Evolutionary conservation across 2,113 vertebrate species (phyloP).

Genomic region (Forbesichthys papilliferus): DNA sequence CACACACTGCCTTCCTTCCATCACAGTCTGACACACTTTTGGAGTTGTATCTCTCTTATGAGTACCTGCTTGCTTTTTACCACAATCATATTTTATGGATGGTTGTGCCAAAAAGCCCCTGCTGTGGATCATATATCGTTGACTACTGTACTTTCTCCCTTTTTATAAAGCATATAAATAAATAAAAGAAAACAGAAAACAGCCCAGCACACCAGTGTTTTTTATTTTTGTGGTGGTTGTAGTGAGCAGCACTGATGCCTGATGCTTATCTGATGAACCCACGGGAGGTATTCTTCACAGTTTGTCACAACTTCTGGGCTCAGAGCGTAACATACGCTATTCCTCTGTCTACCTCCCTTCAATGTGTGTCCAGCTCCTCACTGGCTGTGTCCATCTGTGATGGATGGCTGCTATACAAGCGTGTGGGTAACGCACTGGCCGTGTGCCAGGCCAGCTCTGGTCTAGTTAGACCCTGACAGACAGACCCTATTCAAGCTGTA

Average conservation of each 20-base stretch:
- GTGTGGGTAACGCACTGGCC: neutral
- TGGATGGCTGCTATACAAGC: neutral
- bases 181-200: too few relatives aligned
- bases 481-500: slow-evolving; percentile 2
- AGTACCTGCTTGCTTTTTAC: slow-evolving; percentile 15
- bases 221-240: slow-evolving; percentile 3
- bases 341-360: slow-evolving; percentile 6
- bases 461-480: slow-evolving; percentile 5
- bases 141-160: slow-evolving; percentile 21
- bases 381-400: neutral
- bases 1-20: neutral
- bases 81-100: slow-evolving; percentile 27
- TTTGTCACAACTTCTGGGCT: slow-evolving; percentile 40
- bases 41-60: slow-evolving; percentile 11
- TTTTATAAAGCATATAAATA: slow-evolving; percentile 16
- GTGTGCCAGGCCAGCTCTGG: neutral
- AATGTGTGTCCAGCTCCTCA: neutral
- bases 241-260: slow-evolving; percentile 14
- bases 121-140: slow-evolving; percentile 42
- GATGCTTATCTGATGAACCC: slow-evolving; percentile 1
- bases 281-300: neutral
- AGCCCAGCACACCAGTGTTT: neutral
- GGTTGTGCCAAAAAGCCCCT: slow-evolving; percentile 36
- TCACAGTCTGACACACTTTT: slow-evolving; percentile 1
- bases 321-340: slow-evolving; percentile 25